Evolutionary conservation across 2,113 vertebrate genomes (phyloP).

Genomic region (Strigops habroptila): DNA sequence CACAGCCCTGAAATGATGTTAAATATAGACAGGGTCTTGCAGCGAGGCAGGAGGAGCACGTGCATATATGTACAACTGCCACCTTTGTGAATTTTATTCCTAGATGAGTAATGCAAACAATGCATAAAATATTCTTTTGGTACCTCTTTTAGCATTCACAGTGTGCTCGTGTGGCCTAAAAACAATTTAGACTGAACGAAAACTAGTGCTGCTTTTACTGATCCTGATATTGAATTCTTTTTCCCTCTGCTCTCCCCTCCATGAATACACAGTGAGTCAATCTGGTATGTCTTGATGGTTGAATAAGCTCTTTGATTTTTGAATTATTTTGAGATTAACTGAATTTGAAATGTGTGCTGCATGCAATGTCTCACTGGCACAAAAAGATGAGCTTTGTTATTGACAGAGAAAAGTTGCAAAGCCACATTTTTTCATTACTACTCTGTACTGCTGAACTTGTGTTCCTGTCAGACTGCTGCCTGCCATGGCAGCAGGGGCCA

Average conservation of each 20-base stretch:
- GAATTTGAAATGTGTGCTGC: constrained; percentile 78
- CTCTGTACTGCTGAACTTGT: constrained; percentile 31
- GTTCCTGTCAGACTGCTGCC: constrained; percentile 8
- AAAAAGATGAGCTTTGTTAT: constrained; percentile 76
- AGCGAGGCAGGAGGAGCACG: not conserved
- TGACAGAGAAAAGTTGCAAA: constrained; percentile 72
- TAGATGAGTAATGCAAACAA: constrained; percentile 60
- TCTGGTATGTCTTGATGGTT: constrained; percentile 74
- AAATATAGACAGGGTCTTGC: not conserved
- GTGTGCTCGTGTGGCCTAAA: constrained; percentile 50
- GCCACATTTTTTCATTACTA: constrained; percentile 68
- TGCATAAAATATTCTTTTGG: constrained; percentile 42
- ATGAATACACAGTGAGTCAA: constrained; percentile 73
- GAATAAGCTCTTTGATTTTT: constrained; percentile 81
- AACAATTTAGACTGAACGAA: constrained; percentile 72
- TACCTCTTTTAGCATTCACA: constrained; percentile 66
- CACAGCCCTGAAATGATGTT: not conserved
- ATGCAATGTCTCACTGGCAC: constrained; percentile 69
- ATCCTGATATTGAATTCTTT: constrained; percentile 70
- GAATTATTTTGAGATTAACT: constrained; percentile 82
- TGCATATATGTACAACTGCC: not conserved
- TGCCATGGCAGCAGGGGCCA: constrained; percentile 18
- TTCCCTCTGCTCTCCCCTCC: constrained; percentile 42
- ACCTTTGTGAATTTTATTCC: constrained; percentile 26
- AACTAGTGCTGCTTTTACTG: constrained; percentile 60